Evolutionary conservation across 2,888 invertebrate genomes (phyloP), one percentile per base, ranked within the genome.

Genomic region (Disparrhopalites patrizii): DNA sequence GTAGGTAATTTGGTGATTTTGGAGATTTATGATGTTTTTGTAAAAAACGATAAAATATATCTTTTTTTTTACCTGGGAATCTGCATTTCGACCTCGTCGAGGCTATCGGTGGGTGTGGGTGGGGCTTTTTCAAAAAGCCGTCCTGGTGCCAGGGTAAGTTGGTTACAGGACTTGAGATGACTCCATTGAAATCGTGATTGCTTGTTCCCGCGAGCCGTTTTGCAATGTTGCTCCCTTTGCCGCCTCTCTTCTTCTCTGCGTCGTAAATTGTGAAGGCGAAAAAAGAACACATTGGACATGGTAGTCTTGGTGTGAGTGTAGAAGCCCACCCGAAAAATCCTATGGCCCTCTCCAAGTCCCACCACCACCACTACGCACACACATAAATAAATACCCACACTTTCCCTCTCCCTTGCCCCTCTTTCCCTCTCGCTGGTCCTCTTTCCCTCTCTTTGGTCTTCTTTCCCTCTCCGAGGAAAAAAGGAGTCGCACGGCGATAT

Each of bases 61-160:
- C 18, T 54, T 38, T 23, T 31, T 20, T 30, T 36, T 72, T 75
- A 93, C 93, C 93, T 93, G 81, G 93, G 93, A 82, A 93, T 93
- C 80, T 91, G 90, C 77, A 91, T 86, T 71, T 92, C 92, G 80
- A 93, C 90, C 82, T 93, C 92, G 81, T 93, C 93, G 79, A 93
- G 84, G 79, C 90, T 91, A 84, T 93, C 93, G 76, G 90, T 85
- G 54, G 92, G 91, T 77, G 87, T 89, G 79, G 90, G 85, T 73
- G 90, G 90, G 65, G 91, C 88, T 71, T 87, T 84, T 82, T 93
- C 93, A 79, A 90, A 91, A 77, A 92, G 85, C 70, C 89, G 85
- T 57, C 75, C 72, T 60, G 75, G 75, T 61, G 73, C 75, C 73
- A 75, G 72, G 65, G 75, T 75, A 70, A 75, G 71, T 62, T 72